Evolutionary conservation across 2,797 vertebrate species (phyloP), one percentile per base, ranked within the genome.

Genomic region (Nasua narica): DNA sequence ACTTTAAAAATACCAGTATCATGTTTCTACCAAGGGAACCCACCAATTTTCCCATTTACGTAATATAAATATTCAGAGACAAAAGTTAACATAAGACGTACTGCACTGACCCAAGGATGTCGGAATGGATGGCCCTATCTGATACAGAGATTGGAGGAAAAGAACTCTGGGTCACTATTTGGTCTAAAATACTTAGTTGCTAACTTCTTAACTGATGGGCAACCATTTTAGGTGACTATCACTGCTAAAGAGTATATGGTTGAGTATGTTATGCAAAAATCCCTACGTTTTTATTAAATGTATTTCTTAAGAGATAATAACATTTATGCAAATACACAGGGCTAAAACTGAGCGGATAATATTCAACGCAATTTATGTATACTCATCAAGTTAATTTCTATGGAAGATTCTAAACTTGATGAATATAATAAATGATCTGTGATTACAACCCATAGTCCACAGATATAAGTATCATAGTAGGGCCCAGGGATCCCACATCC

Each of bases 1-100:
- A 98, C 97, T 98, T 98, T 83, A 92, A 98, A 98, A 98, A 98
- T 97, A 98, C 95, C 97, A 98, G 93, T 98, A 98, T 98, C 97
- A 95, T 96, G 70, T 98, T 98, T 98, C 97, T 91, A 97, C 85
- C 92, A 97, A 97, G 97, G 98, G 97, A 98, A 97, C 95, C 65
- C 72, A 98, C 84, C 0, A 52, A 97, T 97, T 98, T 98, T 97
- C 86, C 96, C 93, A 97, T 97, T 97, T 98, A 97, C 54, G 48
- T 86, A 96, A 95, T 29, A 97, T 97, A 98, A 98, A 98, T 98
- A 98, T n/a, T 84, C 65, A 67, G 92, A 94, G 95, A 87, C 0
- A 7, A 97, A 95, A 97, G 88, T 95, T 97, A 98, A 96, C 70
- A 32, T 95, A 92, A 96, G 65, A 54, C 46, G 50, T 72, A 97